Conservation (phyloP, 2,888 invertebrate genomes). For the Dugesia japonica region DNA sequence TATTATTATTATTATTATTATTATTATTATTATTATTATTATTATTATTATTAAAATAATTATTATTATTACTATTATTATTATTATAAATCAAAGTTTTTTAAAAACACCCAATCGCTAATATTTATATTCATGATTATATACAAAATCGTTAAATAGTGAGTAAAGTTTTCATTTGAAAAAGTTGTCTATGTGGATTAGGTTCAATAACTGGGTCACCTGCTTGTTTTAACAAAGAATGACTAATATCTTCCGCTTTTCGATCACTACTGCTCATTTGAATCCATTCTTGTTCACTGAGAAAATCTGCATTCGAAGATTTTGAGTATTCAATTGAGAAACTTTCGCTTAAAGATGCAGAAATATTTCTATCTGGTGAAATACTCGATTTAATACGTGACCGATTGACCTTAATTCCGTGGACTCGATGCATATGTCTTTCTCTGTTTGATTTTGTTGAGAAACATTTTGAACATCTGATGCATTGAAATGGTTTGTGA, state of each 20-base stretch:
- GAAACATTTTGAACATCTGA: conserved; percentile 74
- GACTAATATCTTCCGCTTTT: conserved; percentile 33
- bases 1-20: too few relatives aligned
- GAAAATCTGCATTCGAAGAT: not conserved
- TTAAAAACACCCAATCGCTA: too few relatives aligned
- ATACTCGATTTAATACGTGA: not conserved
- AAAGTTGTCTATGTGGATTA: conserved; percentile 28
- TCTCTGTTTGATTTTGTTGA: conserved; percentile 94
- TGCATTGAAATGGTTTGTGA: conserved; percentile 86
- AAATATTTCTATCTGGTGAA: not conserved
- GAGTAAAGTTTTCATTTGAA: conserved; percentile 11
- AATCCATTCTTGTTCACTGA: conserved; percentile 30
- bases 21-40: too few relatives aligned
- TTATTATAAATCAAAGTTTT: too few relatives aligned
- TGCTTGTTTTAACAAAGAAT: conserved; percentile 27
- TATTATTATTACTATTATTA: too few relatives aligned
- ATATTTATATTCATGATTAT: conserved; percentile 2
- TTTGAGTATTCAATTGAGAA: not conserved
- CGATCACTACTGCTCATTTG: conserved; percentile 31
- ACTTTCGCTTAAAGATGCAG: not conserved
- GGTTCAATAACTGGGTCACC: conserved; percentile 31
- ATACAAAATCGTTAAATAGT: not conserved
- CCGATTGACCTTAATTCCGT: conserved; percentile 30
- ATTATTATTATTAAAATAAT: too few relatives aligned
- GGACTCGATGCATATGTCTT: conserved; percentile 58